Evolutionary conservation across 2,888 invertebrate genomes (phyloP).

Genomic region (Pediacus dermestoides): DNA sequence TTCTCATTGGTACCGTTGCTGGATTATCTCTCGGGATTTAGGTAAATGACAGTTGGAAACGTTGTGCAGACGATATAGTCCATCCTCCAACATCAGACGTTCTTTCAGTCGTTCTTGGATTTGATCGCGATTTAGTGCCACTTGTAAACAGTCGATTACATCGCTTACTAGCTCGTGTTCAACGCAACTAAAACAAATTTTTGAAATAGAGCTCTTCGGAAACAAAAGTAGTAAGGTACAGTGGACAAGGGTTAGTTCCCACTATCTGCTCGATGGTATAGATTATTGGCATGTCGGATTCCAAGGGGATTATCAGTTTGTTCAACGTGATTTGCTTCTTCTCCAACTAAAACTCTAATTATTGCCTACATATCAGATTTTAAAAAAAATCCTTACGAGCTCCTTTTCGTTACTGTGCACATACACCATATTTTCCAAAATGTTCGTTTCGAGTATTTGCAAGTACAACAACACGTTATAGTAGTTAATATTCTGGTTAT

Average conservation of each 20-base stretch:
- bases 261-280: slow-evolving; percentile 46
- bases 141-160: slow-evolving; percentile 49
- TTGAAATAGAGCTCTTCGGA: background rate
- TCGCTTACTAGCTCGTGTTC: slow-evolving; percentile 53
- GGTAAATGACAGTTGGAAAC: slow-evolving; percentile 54
- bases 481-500: slow-evolving; percentile 66
- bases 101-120: slow-evolving; percentile 42
- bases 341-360: slow-evolving; percentile 3
- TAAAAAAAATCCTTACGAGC: slow-evolving; percentile 15
- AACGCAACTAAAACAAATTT: slow-evolving; percentile 47
- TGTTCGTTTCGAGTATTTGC: slow-evolving; percentile 75
- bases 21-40: slow-evolving; percentile 53
- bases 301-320: slow-evolving; percentile 44
- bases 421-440: slow-evolving; percentile 61
- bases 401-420: slow-evolving; percentile 47
- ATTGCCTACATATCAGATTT: slow-evolving; percentile 12
- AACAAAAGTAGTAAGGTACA: slow-evolving; percentile 43
- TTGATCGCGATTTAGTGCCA: slow-evolving; percentile 44
- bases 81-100: slow-evolving; percentile 43
- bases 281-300: slow-evolving; percentile 40
- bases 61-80: slow-evolving; percentile 49
- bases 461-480: slow-evolving; percentile 79
- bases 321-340: slow-evolving; percentile 36
- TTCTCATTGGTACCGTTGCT: slow-evolving; percentile 50
- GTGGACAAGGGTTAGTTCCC: slow-evolving; percentile 52